phyloP scores from a whole-genome alignment of 2,797 vertebrate species.

The Pelobates cultripes region DNA sequence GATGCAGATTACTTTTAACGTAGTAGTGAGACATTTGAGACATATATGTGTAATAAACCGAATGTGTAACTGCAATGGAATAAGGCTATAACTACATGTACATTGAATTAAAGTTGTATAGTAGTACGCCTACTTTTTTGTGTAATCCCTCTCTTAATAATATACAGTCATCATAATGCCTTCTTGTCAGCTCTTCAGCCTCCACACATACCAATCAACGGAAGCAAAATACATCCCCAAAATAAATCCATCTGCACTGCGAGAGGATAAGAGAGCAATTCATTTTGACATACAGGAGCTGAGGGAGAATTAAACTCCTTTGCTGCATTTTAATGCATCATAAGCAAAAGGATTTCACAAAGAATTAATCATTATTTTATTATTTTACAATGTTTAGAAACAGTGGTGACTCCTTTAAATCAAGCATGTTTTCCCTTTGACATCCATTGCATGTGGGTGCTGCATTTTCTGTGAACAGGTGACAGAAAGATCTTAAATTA shows the following conservation, averaged over 20 bases:
- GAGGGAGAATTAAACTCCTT: neutral
- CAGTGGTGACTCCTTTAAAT: too few species aligned
- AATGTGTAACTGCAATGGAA: neutral
- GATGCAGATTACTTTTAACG: too few species aligned
- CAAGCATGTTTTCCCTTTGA: too few species aligned
- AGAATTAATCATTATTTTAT: too few species aligned
- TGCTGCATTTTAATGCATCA: too few species aligned
- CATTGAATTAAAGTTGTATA: neutral
- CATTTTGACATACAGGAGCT: neutral
- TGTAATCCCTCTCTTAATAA: slow-evolving; percentile 54
- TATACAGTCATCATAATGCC: slow-evolving; percentile 18
- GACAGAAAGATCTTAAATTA: too few species aligned
- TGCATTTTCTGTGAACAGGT: too few species aligned
- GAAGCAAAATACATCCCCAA: slow-evolving; percentile 3
- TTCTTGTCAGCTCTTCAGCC: slow-evolving; percentile 24
- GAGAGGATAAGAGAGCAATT: slow-evolving; percentile 5
- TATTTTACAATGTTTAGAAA: too few species aligned
- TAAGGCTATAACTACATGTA: neutral
- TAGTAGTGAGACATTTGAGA: too few species aligned
- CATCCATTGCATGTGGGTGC: too few species aligned
- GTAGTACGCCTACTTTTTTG: slow-evolving; percentile 63
- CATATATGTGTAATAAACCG: neutral
- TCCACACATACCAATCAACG: slow-evolving; percentile 21
- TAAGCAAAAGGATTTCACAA: too few species aligned
- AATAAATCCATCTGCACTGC: slow-evolving; percentile 6